Conservation (phyloP, 2,113 vertebrate species). For the Struthidea cinerea region DNA sequence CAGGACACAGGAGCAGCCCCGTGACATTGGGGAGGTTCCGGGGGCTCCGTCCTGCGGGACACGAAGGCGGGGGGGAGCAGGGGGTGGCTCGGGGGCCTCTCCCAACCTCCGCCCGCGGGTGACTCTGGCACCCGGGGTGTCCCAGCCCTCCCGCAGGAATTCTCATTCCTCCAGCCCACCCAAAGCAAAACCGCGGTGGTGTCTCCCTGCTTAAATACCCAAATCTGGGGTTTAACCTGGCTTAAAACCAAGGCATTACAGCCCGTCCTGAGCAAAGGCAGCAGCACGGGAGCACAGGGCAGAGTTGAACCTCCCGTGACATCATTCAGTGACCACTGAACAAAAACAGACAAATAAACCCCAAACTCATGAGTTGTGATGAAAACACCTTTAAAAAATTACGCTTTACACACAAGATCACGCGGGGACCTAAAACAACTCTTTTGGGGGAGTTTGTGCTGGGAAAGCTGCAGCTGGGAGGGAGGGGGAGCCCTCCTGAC, state of each 20-base stretch:
- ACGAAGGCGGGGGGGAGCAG: too few relatives aligned
- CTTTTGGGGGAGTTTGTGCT: neutral
- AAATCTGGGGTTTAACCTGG: neutral
- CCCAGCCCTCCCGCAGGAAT: neutral
- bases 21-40: rapidly evolving
- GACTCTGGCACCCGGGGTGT: rapidly evolving
- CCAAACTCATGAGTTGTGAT: rapidly evolving
- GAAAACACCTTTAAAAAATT: neutral
- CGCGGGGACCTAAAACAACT: rapidly evolving
- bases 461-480: neutral
- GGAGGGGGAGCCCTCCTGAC: neutral
- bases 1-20: neutral
- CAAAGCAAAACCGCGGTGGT: neutral
- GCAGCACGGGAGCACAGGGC: rapidly evolving
- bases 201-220: neutral
- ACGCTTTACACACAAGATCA: neutral
- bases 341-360: neutral
- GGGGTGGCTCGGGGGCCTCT: neutral
- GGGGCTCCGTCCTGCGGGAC: neutral
- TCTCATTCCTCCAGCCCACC: neutral
- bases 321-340: neutral
- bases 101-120: rapidly evolving
- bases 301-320: neutral
- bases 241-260: rapidly evolving
- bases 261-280: neutral